Conservation (phyloP, 2,113 vertebrate genomes). For the Acrocephalus arundinaceus region DNA sequence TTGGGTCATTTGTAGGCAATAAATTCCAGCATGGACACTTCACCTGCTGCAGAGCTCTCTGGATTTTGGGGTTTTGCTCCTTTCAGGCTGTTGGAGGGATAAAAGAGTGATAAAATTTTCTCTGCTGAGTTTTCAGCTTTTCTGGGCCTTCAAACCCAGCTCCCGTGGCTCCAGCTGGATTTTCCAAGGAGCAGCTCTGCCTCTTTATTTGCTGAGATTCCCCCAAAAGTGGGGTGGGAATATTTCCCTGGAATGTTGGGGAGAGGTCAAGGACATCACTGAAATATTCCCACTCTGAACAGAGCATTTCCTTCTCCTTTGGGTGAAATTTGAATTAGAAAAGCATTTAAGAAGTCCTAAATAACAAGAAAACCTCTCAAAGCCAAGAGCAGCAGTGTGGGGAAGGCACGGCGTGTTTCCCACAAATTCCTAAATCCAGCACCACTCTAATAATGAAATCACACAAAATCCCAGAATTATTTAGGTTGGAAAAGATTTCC, state of each 20-base stretch:
- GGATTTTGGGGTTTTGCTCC: neutral
- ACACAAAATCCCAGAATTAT: neutral
- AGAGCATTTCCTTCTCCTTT: neutral
- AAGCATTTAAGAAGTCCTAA: neutral
- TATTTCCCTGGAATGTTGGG: neutral
- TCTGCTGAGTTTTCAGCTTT: neutral
- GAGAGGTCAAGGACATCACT: neutral
- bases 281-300: neutral
- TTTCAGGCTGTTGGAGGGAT: neutral
- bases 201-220: neutral
- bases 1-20: neutral
- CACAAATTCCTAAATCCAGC: neutral
- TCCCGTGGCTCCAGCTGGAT: neutral
- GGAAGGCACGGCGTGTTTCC: neutral
- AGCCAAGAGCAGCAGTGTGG: neutral
- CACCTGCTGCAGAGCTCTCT: neutral
- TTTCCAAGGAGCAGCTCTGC: neutral
- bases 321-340: neutral
- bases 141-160: neutral
- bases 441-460: neutral
- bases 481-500: neutral
- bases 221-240: neutral
- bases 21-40: neutral
- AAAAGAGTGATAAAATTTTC: neutral
- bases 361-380: neutral